Base-by-base conservation (phyloP, 2,113 vertebrate species). In the Aspidoscelis tigris region DNA sequence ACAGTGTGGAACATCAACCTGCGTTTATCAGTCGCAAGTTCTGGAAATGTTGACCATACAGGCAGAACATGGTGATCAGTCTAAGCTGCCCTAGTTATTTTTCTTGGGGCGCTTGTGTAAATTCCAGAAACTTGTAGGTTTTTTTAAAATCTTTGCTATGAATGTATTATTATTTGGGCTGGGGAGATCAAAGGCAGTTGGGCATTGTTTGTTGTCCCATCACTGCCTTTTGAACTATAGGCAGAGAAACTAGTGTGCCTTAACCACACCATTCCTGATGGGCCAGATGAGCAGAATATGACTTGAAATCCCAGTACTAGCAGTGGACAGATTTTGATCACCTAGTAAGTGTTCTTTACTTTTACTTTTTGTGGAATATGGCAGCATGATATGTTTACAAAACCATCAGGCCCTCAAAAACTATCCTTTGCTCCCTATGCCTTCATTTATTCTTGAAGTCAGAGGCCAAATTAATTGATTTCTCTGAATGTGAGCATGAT, bases 341-440 rank as follows among this genome's bases (percentile, higher is more conserved):
- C 68, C 41, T 86, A 88, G 84, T 87, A 64, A 91, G 73, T 78
- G 73, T 89, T 93, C 87, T 91, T 82, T 47, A 76, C 78, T 33
- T 84, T 65, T 88, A 11, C 88, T 91, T 88, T 83, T 81, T 22
- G 82, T 0, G 7, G 71, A 79, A 1, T 41, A 58, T 82, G 84
- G 41, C 88, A 24, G 66, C 88, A 86, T 88, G 76, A 82, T 79
- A 44, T 80, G 65, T 85, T 84, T 90, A 91, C 68, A 87, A 77
- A 18, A 65, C 53, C 55, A n/a, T 24, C 4, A 65, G 68, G 82
- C 21, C 24, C 77, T 0, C 75, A 87, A 88, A 90, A 90, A 84
- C 76, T 84, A 84, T 77, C 78, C 69, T 66, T 0, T 84, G 66
- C 71, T 89, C 26, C 68, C 47, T 87, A 7, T 55, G 44, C 47